Evolutionary conservation across 1,140 invertebrate genomes (phyloP).

Genomic region (Araneus ventricosus): DNA sequence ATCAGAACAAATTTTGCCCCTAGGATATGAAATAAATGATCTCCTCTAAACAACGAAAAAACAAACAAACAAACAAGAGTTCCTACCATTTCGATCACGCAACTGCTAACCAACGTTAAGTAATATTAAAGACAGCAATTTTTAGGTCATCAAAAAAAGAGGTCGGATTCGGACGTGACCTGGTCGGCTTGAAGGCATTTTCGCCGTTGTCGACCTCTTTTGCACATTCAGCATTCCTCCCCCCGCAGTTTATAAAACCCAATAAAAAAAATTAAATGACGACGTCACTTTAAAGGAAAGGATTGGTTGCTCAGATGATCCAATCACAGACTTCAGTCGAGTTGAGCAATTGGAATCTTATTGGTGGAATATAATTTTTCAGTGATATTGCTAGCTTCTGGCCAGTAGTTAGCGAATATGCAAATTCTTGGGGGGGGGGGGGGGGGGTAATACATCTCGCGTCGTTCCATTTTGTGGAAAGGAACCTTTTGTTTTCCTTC

Average conservation of each 20-base stretch:
- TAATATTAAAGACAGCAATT: slow-evolving; percentile 54
- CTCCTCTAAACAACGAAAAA: not conserved
- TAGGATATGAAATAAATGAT: not conserved
- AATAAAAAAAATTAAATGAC: slow-evolving; percentile 51
- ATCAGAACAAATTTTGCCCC: not conserved
- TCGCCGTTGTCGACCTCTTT: slow-evolving; percentile 35
- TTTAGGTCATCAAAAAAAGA: slow-evolving; percentile 59
- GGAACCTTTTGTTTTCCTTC: slow-evolving; percentile 21
- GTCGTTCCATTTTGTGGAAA: slow-evolving; percentile 40
- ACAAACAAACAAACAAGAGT: slow-evolving; percentile 29
- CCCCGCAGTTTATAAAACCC: slow-evolving; percentile 28
- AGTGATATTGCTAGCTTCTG: slow-evolving; percentile 13
- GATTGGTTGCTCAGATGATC: not conserved
- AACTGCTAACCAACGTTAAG: slow-evolving; percentile 43
- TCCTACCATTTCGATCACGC: slow-evolving; percentile 40
- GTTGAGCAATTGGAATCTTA: slow-evolving; percentile 1
- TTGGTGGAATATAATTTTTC: slow-evolving; percentile 48
- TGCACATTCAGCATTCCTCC: slow-evolving; percentile 45
- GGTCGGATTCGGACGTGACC: slow-evolving; percentile 51
- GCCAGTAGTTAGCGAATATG: slow-evolving; percentile 34
- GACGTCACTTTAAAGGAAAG: not conserved
- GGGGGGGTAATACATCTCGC: not conserved
- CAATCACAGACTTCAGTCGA: not conserved
- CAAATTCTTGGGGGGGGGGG: not conserved
- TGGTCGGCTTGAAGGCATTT: slow-evolving; percentile 22